Evolutionary conservation across 2,113 vertebrate genomes (phyloP).

Genomic region (Collichthys lucidus): DNA sequence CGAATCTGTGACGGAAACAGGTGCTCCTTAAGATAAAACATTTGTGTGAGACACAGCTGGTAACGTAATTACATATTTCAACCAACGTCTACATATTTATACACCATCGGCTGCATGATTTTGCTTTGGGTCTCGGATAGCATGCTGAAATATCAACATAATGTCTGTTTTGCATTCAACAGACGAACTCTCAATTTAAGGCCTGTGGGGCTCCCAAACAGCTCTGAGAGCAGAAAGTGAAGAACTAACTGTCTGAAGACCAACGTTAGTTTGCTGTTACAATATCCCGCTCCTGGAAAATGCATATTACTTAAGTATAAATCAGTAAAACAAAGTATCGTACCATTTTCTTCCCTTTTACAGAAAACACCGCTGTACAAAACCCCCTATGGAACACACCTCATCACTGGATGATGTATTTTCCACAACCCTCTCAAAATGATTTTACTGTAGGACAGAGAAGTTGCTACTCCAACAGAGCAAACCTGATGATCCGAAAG

Average conservation of each 20-base stretch:
- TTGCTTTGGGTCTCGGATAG: constrained; percentile 2
- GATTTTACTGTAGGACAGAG: background rate
- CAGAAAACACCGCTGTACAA: background rate
- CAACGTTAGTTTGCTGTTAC: background rate
- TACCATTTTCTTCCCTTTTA: background rate
- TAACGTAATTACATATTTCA: background rate
- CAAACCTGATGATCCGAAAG: background rate
- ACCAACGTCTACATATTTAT: constrained; percentile 12
- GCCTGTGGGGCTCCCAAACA: background rate
- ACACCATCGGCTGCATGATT: constrained; percentile 2
- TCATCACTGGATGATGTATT: background rate
- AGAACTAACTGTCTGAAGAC: background rate
- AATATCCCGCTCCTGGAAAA: background rate
- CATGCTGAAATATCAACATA: background rate
- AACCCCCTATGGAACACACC: background rate
- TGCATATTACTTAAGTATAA: background rate
- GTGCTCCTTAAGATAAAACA: constrained; percentile 25
- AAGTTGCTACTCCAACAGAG: background rate
- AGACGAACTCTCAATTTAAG: constrained; percentile 20
- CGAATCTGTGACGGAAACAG: constrained; percentile 5
- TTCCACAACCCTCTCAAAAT: too few relatives aligned
- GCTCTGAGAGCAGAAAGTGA: constrained; percentile 4
- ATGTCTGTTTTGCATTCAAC: constrained; percentile 19
- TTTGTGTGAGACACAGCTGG: background rate
- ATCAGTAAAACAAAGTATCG: background rate